Percentiles rank a stretch among this genome's conserved stretches.
Evolutionary conservation across 2,888 invertebrate genomes (phyloP).

Genomic region (Magallana nippona): DNA sequence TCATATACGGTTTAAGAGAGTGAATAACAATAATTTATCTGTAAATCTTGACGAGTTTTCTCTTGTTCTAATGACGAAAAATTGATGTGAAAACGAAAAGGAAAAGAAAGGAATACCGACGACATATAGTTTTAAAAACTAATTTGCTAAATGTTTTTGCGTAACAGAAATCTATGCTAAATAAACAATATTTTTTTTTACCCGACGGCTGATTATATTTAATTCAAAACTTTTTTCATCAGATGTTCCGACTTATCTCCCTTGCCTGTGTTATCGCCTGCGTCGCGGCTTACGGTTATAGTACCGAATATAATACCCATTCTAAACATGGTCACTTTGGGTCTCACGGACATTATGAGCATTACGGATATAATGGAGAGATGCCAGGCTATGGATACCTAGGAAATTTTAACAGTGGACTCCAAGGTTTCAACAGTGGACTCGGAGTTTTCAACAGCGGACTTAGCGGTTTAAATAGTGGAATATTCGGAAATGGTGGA

Average conservation of each 20-base stretch:
- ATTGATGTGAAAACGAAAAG: no score
- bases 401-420: not conserved
- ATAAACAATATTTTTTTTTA: no score
- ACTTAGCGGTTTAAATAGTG: not conserved
- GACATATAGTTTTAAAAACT: no score
- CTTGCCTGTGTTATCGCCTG: constrained; percentile 6
- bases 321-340: not conserved
- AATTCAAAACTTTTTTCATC: no score
- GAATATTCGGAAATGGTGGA: not conserved
- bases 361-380: not conserved
- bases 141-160: no score
- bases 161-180: no score
- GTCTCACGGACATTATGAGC: not conserved
- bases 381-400: not conserved
- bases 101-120: no score
- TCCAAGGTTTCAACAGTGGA: not conserved
- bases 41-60: no score
- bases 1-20: no score
- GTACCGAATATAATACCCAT: not conserved
- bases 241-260: not conserved
- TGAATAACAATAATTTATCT: no score
- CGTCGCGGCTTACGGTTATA: not conserved
- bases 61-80: no score
- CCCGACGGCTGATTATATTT: no score
- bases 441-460: not conserved